These are phyloP conservation scores for Eulacestoma nigropectus DNA, from an alignment of 2,113 vertebrate species.

Conservation along the genomic window DNA sequence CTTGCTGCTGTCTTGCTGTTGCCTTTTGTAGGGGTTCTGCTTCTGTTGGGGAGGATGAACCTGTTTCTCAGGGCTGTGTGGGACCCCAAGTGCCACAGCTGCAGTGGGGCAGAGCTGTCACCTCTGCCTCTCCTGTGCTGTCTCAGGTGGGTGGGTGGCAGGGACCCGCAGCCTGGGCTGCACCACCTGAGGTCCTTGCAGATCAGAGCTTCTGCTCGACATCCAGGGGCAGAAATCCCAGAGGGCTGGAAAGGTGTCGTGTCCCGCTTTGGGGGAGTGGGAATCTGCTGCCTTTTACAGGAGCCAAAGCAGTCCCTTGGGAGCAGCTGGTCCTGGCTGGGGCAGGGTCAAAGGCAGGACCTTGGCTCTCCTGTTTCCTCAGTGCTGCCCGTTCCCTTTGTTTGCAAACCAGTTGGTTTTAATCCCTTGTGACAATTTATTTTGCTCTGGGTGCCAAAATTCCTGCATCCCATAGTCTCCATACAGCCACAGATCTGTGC, in stretches of 20 bases:
- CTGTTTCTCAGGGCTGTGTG: neutral
- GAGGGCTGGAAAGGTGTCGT: neutral
- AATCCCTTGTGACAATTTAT: neutral
- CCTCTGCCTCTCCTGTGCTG: neutral
- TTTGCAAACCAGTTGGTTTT: neutral
- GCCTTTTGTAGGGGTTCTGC: neutral
- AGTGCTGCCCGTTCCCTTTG: neutral
- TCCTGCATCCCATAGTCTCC: neutral
- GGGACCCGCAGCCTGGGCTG: neutral
- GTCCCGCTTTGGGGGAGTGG: neutral
- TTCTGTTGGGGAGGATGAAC: neutral
- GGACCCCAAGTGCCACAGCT: neutral
- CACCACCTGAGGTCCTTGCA: neutral
- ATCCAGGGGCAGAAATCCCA: neutral
- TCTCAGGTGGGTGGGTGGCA: neutral
- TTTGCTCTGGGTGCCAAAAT: neutral
- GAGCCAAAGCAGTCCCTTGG: neutral
- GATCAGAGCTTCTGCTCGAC: neutral
- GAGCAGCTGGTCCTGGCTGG: neutral
- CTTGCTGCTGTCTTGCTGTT: neutral
- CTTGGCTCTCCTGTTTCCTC: neutral
- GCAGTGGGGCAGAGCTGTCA: neutral
- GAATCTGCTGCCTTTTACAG: neutral
- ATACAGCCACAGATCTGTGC: fast-evolving
- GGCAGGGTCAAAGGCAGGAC: neutral